These are phyloP conservation scores for Burhinus oedicnemus DNA, from an alignment of 2,113 vertebrate species.

Conservation along the genomic window DNA sequence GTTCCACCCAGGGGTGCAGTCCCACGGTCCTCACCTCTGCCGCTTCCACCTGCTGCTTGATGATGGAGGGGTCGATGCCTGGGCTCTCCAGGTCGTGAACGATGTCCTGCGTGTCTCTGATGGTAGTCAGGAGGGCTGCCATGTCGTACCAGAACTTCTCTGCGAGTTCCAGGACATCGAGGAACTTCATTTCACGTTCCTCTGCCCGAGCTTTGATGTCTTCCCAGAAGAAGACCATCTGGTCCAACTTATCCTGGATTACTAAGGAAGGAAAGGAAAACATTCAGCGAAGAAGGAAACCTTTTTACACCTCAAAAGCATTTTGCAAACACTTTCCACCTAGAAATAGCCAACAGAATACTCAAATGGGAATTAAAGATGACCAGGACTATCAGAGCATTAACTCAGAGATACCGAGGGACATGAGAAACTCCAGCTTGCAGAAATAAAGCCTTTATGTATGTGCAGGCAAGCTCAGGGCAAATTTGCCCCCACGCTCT, in stretches of 20 bases:
- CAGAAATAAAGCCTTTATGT: conserved; percentile 4
- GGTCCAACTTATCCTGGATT: conserved; percentile 90
- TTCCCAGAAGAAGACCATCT: conserved; percentile 96
- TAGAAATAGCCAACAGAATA: background rate
- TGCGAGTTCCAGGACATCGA: conserved; percentile 92
- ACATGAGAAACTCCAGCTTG: background rate
- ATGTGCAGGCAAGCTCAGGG: background rate
- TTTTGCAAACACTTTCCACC: background rate
- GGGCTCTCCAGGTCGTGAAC: conserved; percentile 95
- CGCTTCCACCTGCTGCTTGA: conserved; percentile 97
- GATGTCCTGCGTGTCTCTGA: conserved; percentile 94
- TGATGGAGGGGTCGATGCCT: conserved; percentile 98
- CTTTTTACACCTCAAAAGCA: background rate
- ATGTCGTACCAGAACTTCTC: conserved; percentile 99
- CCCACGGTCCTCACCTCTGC: conserved; percentile 82
- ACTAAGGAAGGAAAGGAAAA: conserved; percentile 69
- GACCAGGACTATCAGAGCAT: background rate
- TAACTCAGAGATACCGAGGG: background rate
- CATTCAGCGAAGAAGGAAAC: background rate
- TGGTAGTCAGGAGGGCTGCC: conserved; percentile 93
- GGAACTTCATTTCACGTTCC: conserved; percentile 93
- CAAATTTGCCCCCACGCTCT: background rate
- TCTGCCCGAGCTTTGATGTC: conserved; percentile 94
- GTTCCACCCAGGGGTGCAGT: background rate
- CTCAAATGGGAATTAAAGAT: background rate